Base-by-base conservation (phyloP, 2,113 vertebrate genomes). In the Xenopus tropicalis region DNA sequence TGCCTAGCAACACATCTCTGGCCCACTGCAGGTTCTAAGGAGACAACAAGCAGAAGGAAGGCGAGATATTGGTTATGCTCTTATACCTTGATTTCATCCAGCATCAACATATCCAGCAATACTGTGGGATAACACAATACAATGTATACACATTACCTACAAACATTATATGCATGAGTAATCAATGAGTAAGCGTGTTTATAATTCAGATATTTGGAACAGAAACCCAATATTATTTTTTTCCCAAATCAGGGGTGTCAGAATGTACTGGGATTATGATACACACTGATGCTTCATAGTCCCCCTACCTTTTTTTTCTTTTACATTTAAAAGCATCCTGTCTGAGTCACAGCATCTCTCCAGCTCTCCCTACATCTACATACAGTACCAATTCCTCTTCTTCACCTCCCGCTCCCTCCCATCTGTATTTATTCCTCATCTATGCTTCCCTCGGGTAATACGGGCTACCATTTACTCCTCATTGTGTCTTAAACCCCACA, bases 1-100 rank as follows among this genome's bases (percentile, higher is more conserved):
- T 97, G 91, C 97, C 97, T 95, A 99, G 95, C 93, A 99, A 95
- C 94, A 99, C 96, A 10, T 99, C 96, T 8, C 96, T 91, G 69
- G 97, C 97, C 96, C 97, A 99, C 90, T 94, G 95, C 88, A 98
- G 93, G 88, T 99, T 98, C 96, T 99, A 90, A 79, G 83, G 85
- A 79, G 82, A 87, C 63, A 78, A 88, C 84, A 88, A 84, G 82
- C 83, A n/a, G 12, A 58, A 80, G 69, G 80, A 78, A 79, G 52
- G 29, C 11, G 37, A 14, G 56, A 59, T 66, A 68, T 67, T 54
- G 16, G 9, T 54, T 54, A 54, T 17, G 52, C 13, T 54, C 52
- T 37, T 37, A 37, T 20, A 54, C 14, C 52, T 54, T 54, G 9
- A 54, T 54, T 54, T 54, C 19, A 54, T n/a, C n/a, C 0, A 48